Evolutionary conservation across 2,888 invertebrate species (phyloP).

Genomic region (Pardosa pseudoannulata): DNA sequence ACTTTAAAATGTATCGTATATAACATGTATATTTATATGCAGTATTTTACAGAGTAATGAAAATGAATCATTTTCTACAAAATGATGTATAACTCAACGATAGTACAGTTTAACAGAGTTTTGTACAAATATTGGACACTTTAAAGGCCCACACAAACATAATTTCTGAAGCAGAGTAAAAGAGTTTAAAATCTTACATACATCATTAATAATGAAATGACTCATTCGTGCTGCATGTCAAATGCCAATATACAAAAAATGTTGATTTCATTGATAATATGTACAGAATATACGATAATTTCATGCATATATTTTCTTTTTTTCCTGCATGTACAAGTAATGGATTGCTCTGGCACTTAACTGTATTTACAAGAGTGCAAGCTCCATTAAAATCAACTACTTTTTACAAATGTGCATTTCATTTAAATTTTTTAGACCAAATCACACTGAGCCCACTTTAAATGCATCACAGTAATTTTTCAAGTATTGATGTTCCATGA

Average conservation of each 20-base stretch:
- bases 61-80: slow-evolving; percentile 33
- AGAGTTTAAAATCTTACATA: slow-evolving; percentile 10
- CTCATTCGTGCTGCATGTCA: slow-evolving; percentile 15
- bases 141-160: neutral
- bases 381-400: slow-evolving; percentile 15
- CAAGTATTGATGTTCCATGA: neutral
- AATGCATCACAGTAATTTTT: slow-evolving; percentile 21
- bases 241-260: slow-evolving; percentile 13
- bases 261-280: neutral
- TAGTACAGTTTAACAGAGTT: slow-evolving; percentile 4
- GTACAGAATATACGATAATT: slow-evolving; percentile 8
- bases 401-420: neutral
- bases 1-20: slow-evolving; percentile 27
- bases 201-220: slow-evolving; percentile 9
- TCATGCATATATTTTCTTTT: neutral
- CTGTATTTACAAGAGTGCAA: slow-evolving; percentile 29
- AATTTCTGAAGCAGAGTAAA: slow-evolving; percentile 4
- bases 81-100: slow-evolving; percentile 21
- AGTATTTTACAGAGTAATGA: slow-evolving; percentile 19
- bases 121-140: slow-evolving; percentile 26
- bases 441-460: neutral
- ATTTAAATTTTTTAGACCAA: neutral
- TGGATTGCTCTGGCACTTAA: slow-evolving; percentile 41
- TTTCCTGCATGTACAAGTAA: neutral
- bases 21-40: slow-evolving; percentile 8